Percentiles rank a stretch among this genome's conserved stretches.
Conservation (phyloP, 2,113 vertebrate genomes). For the Entosphenus tridentatus region DNA sequence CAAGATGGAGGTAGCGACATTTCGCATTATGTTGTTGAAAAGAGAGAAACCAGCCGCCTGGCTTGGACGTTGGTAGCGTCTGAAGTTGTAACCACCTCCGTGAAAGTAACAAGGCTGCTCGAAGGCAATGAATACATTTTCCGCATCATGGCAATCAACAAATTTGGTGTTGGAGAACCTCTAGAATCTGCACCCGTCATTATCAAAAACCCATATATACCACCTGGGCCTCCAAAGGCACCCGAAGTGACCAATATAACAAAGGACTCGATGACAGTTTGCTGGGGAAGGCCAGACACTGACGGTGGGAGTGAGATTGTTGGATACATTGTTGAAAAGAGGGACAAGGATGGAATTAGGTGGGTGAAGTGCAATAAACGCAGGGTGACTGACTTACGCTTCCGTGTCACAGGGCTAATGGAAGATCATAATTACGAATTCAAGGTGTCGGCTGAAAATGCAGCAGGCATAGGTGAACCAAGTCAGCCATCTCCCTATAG, state of each 20-base stretch:
- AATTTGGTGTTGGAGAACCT: constrained; percentile 69
- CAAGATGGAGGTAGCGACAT: constrained; percentile 78
- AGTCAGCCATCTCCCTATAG: constrained; percentile 50
- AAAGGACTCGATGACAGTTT: constrained; percentile 89
- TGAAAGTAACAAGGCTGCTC: constrained; percentile 82
- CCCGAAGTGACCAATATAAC: constrained; percentile 74
- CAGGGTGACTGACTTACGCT: constrained; percentile 66
- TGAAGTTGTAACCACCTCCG: constrained; percentile 60
- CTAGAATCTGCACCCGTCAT: constrained; percentile 67
- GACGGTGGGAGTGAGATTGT: constrained; percentile 76
- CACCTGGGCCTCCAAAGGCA: constrained; percentile 49
- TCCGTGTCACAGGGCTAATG: constrained; percentile 69
- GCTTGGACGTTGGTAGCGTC: constrained; percentile 74
- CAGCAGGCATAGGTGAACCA: constrained; percentile 59
- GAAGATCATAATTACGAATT: constrained; percentile 97
- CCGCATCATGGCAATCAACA: constrained; percentile 88
- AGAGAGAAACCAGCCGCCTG: constrained; percentile 84
- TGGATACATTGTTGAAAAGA: constrained; percentile 78
- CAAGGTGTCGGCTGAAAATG: constrained; percentile 81
- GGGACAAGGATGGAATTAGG: constrained; percentile 72
- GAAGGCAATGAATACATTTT: constrained; percentile 95
- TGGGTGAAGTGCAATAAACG: constrained; percentile 97
- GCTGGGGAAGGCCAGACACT: constrained; percentile 62
- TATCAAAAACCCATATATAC: constrained; percentile 81
- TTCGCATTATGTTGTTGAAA: constrained; percentile 78